Conservation (phyloP, 2,113 vertebrate genomes). For the Tiliqua scincoides region DNA sequence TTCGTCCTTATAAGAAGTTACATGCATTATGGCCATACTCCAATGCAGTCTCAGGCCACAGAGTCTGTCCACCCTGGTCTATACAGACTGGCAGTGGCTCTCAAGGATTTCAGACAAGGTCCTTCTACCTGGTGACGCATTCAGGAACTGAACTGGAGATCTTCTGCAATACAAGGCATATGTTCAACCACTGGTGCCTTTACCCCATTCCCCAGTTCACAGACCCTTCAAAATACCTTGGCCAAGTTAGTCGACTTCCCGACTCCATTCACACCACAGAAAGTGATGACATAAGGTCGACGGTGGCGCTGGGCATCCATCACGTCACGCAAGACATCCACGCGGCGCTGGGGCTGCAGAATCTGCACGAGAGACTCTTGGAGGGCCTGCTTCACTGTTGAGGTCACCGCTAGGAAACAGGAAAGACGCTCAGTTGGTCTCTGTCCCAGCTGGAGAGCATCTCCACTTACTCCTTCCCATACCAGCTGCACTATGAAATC, state of each 20-base stretch:
- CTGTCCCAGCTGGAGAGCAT: background rate
- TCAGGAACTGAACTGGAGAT: too few relatives aligned
- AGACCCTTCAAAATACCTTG: constrained; percentile 77
- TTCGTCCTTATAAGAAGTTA: too few relatives aligned
- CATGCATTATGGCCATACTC: too few relatives aligned
- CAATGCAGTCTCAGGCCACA: too few relatives aligned
- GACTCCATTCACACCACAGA: constrained; percentile 96
- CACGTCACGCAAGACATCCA: constrained; percentile 93
- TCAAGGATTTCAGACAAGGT: too few relatives aligned
- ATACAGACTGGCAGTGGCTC: too few relatives aligned
- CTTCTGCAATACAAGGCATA: too few relatives aligned
- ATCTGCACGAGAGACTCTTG: constrained; percentile 98
- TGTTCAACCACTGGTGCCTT: background rate
- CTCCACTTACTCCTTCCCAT: background rate
- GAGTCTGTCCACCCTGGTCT: too few relatives aligned
- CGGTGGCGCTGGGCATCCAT: constrained; percentile 90
- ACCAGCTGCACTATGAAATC: background rate
- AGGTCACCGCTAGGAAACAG: constrained; percentile 86
- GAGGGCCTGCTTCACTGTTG: constrained; percentile 94
- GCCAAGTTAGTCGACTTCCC: constrained; percentile 98
- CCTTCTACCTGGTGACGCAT: too few relatives aligned
- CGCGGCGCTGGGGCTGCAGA: constrained; percentile 93
- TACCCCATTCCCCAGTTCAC: background rate
- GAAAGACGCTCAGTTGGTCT: rapidly evolving
- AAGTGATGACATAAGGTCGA: constrained; percentile 92